These are phyloP conservation scores for Andrena haemorrhoa DNA, from an alignment of 2,888 invertebrate genomes.

Conservation along the genomic window DNA sequence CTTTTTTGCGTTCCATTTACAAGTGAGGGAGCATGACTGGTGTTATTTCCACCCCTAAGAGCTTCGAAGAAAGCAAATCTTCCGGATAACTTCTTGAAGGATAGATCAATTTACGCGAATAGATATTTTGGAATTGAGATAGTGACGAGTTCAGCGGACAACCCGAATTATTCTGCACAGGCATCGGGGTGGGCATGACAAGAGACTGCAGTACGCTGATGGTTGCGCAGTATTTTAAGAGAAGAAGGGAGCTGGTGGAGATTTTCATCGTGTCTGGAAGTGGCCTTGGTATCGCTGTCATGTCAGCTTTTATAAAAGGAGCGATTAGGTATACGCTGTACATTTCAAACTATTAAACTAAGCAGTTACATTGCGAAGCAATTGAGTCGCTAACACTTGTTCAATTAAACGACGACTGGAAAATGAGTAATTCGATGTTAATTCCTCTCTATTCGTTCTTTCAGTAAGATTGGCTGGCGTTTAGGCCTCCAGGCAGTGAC, in stretches of 20 bases:
- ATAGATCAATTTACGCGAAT: too few species aligned
- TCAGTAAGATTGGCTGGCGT: constrained; percentile 92
- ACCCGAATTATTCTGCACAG: constrained; percentile 78
- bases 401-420: neutral
- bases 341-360: constrained; percentile 9
- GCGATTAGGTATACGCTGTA: constrained; percentile 89
- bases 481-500: constrained; percentile 94
- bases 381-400: too few species aligned
- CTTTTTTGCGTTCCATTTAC: neutral
- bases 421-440: neutral
- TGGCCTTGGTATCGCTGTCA: constrained; percentile 93
- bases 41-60: neutral
- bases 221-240: constrained; percentile 96
- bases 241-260: constrained; percentile 93
- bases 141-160: neutral
- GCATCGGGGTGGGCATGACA: constrained; percentile 94
- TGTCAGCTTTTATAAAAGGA: constrained; percentile 93
- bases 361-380: neutral
- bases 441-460: constrained; percentile 69
- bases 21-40: neutral
- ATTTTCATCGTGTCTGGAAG: constrained; percentile 95
- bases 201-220: constrained; percentile 94
- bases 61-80: neutral
- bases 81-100: neutral
- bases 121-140: neutral